Evolutionary conservation across 2,113 vertebrate species (phyloP).

Genomic region (human): DNA sequence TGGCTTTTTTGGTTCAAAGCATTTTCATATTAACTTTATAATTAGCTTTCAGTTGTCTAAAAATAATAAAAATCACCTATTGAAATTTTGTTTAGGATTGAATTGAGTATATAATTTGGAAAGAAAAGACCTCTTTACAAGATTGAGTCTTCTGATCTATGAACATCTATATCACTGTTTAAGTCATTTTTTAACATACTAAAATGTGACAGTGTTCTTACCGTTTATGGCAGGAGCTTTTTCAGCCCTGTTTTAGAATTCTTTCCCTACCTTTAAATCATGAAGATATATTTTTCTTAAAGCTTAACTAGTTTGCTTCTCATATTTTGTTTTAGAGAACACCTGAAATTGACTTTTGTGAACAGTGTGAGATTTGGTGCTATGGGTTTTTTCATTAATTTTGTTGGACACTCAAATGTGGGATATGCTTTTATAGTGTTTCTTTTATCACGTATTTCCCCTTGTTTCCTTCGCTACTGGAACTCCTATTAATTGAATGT

Average conservation of each 20-base stretch:
- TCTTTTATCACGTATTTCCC: neutral
- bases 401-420: neutral
- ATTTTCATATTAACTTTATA: slow-evolving; percentile 5
- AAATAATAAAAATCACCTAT: neutral
- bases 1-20: neutral
- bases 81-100: neutral
- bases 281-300: neutral
- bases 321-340: neutral
- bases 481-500: neutral
- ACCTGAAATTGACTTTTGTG: neutral
- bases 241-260: neutral
- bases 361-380: neutral
- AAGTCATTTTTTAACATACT: neutral
- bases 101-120: neutral
- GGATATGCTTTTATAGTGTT: neutral
- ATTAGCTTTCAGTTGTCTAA: neutral
- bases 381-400: neutral
- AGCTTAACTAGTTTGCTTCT: neutral
- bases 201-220: neutral
- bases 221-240: neutral
- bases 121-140: neutral
- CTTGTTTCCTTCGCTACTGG: neutral
- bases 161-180: neutral
- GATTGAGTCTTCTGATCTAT: neutral
- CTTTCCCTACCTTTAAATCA: neutral